Evolutionary conservation across 2,888 invertebrate species (phyloP), one percentile per base, ranked within the genome.

Genomic region (Caprella mutica): DNA sequence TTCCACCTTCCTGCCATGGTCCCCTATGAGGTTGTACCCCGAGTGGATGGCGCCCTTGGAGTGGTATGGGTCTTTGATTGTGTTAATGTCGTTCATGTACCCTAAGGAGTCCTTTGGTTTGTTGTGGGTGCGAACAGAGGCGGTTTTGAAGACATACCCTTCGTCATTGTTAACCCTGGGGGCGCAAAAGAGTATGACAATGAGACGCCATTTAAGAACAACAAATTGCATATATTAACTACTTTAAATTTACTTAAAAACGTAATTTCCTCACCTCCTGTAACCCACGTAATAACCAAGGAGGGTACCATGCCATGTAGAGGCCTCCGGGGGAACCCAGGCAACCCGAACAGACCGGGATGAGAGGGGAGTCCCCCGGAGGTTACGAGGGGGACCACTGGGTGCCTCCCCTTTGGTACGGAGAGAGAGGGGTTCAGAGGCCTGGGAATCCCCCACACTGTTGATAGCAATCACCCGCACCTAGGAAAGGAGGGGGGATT

Each of bases 221-320:
- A 12, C 12, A 38, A 17, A 38, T 38, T 17, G n/a, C n/a, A 17
- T 17, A 38, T 38, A 38, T 38, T 17, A 17, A 38, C 19, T 17
- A 38, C 19, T 17, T 38, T 17, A 38, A 17, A 43, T 43, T 21
- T 43, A 43, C 21, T 26, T 24, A 50, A 44, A 26, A 58, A 53
- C 58, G 50, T 9, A 58, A 57, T 23, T 55, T 43, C 17, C 55
- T 71, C 66, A 57, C 27, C 52, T 43, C 17, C 55, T 71, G 66
- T 73, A 74, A 2, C 74, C 74, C 29, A 75, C 70, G 64, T 72
- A 73, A 66, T 74, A 75, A 1, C 74, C 74, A 26, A 69, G 67
- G 24, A 75, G 70, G 27, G 70, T 65, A 1, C 75, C 75, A 62
- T 74, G 73, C 65, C 69, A 69, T 39, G 71, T 56, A 17, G 71